Evolutionary conservation across 2,113 vertebrate species (phyloP), one percentile per base, ranked within the genome.

Genomic region (Patagioenas fasciata): DNA sequence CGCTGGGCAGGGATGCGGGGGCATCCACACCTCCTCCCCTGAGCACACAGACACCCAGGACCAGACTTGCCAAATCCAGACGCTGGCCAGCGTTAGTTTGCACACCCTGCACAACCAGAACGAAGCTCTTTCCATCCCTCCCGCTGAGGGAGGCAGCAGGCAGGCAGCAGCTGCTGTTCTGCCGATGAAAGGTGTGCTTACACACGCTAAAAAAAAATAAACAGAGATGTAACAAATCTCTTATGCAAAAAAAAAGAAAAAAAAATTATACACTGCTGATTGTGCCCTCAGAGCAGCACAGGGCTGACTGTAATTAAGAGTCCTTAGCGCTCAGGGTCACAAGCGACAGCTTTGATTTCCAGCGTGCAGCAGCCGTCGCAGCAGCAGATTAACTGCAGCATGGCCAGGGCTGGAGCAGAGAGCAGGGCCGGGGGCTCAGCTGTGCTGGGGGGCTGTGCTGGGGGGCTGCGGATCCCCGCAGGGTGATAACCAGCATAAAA

Each of bases 51-150:
- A 67, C 53, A 25, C 1, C 32, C 29, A n/a, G 79, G 25, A 14
- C 4, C 53, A 34, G 32, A 6, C 12, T 6, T 51, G 82, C 7
- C 4, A 3, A 40, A 15, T 5, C 24, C 75, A 83, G 64, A 4
- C 25, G 0, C 0, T 2, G 34, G 19, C 26, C n/a, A 3, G 16
- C 0, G 24, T 5, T 32, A 3, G 10, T 54, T 42, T 66, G 64
- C 57, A 36, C 38, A 3, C 21, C 25, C 69, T n/a, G 64, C 36
- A 3, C 0, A 20, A 78, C 82, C 80, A 61, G 29, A 53, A 10
- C 0, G 9, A 21, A 65, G 50, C 29, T 47, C 19, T 48, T 28
- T 23, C 58, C 34, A 5, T 13, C 62, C 3, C 88, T 66, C 44
- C 60, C 5, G 60, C 69, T 2, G 36, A 32, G 19, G 19, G 34